Evolutionary conservation across 2,888 invertebrate genomes (phyloP), one percentile per base, ranked within the genome.

Genomic region (Perizoma affinitatum): DNA sequence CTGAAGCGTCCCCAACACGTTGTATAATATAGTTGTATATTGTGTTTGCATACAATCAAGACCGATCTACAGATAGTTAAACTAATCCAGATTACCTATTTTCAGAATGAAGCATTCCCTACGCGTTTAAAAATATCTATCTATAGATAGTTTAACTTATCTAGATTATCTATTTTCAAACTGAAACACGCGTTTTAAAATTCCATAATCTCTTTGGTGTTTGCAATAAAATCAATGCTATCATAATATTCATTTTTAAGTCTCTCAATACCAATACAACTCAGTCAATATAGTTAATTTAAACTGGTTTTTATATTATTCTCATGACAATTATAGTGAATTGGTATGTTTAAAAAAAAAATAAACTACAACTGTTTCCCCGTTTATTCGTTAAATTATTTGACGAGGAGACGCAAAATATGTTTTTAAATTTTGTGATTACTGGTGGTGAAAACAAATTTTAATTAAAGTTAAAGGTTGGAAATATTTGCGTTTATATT

Each of bases 331-430:
- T 40, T 35, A 61, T 58, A 46, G 44, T 9, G 45, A 56, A 53
- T 53, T 52, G 55, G 54, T 66, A 55, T 66, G 53, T 63, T 49
- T 56, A 45, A 53, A 63, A 67, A 55, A 58, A 50, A 48, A 55
- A 63, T 65, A 56, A 63, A 60, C 60, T 11, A 45, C 58, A 52
- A n/a, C n/a, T n/a, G 63, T 53, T 63, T 52, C 40, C 49, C 54
- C 43, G 63, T 55, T 55, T 60, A 66, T 54, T 56, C 7, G 46
- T 63, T 59, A 56, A 54, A 56, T 57, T 59, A 63, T 63, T 60
- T 56, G 47, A 54, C 9, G 54, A 46, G 22, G 33, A 8, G 4
- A 33, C 4, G 43, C n/a, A 5, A 33, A 8, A 10, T 22, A 9
- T 4, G n/a, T n/a, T 44, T 11, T 22, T 44, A 44, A 46, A 34